Evolutionary conservation across 2,113 vertebrate species (phyloP).

Genomic region (Sialia sialis): DNA sequence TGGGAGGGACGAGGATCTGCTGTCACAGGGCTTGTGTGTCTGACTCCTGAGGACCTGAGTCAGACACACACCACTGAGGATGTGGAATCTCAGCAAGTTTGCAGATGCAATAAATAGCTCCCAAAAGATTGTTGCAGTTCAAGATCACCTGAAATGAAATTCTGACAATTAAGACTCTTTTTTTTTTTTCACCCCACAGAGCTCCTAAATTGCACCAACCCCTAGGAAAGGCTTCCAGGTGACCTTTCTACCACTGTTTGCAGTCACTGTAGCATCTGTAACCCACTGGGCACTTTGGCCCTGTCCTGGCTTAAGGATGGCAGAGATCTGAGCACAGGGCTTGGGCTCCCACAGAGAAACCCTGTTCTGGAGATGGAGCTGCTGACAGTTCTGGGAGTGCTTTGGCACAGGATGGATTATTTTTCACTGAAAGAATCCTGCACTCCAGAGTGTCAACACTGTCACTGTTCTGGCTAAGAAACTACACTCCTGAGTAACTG

Average conservation of each 20-base stretch:
- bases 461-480: background rate
- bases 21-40: background rate
- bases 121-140: background rate
- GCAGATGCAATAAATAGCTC: background rate
- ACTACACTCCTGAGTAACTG: background rate
- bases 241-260: background rate
- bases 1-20: background rate
- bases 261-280: background rate
- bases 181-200: background rate
- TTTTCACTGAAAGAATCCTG: background rate
- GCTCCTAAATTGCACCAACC: background rate
- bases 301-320: background rate
- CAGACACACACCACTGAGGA: background rate
- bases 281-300: background rate
- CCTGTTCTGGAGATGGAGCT: background rate
- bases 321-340: background rate
- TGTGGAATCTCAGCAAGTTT: background rate
- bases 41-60: background rate
- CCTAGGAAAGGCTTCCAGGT: background rate
- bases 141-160: background rate
- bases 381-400: background rate
- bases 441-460: fast-evolving
- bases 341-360: background rate
- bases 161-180: background rate
- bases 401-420: background rate